phyloP scores from a whole-genome alignment of 92 coral and sea anemone species.

The Desmophyllum pertusum region DNA sequence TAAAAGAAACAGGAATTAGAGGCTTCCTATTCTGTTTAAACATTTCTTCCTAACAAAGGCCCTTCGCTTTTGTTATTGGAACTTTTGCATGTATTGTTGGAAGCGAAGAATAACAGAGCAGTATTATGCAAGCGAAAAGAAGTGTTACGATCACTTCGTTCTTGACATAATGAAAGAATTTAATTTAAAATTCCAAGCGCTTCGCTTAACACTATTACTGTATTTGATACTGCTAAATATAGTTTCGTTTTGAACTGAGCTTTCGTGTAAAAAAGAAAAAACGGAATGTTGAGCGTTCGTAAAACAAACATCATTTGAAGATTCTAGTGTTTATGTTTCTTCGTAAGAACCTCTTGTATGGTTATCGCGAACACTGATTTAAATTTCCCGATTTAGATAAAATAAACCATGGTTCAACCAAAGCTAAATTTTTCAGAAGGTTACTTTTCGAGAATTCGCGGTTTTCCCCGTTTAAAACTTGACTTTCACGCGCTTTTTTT shows the following conservation, averaged over 20 bases:
- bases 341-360: conserved; percentile 1
- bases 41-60: conserved; percentile 21
- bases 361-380: conserved; percentile 30
- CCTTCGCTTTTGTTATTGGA: conserved; percentile 13
- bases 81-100: conserved; percentile 1
- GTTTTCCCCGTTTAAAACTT: background rate
- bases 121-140: background rate
- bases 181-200: conserved; percentile 7
- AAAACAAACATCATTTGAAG: conserved; percentile 24
- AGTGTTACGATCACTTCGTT: background rate
- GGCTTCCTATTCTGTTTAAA: conserved; percentile 3
- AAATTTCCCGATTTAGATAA: conserved; percentile 37
- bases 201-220: background rate
- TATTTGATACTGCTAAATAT: background rate
- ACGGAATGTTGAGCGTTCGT: background rate
- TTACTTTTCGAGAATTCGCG: conserved; percentile 17
- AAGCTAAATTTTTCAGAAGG: conserved; percentile 34
- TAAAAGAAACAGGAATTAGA: conserved; percentile 35
- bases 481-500: background rate
- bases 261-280: background rate
- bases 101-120: background rate
- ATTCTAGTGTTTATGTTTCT: conserved; percentile 11
- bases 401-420: conserved; percentile 21
- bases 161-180: conserved; percentile 4
- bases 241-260: background rate